Base-by-base conservation (phyloP, 2,113 vertebrate species). In the Trochalopteron elliotii region DNA sequence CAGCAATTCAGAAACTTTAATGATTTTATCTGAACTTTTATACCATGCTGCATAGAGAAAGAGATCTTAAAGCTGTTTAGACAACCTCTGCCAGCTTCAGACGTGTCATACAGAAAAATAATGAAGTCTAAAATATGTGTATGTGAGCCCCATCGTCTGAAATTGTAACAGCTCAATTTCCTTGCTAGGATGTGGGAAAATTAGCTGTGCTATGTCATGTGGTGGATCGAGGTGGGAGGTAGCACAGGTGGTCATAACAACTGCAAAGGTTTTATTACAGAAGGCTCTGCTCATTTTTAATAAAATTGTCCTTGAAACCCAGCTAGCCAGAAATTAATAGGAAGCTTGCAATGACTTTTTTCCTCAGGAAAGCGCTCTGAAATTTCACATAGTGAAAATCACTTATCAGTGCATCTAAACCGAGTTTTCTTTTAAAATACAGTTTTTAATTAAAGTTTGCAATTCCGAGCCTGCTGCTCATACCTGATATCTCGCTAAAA, bases 391-490 rank as follows among this genome's bases (percentile, higher is more conserved):
- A 50, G 92, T 14, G 67, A 95, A 85, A 93, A 92, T 92, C 85
- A 77, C 87, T 93, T 97, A 93, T 94, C 88, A 33, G 40, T 37
- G 65, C 44, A 90, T 94, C 86, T 94, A 85, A 94, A 92, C 61
- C 27, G n/a, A 93, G 60, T 87, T 93, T 95, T 93, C 89, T 87
- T 94, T 94, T 91, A 84, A 96, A 95, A 96, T 96, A 96, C 50
- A 57, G 64, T 83, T 95, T 96, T 94, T 97, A 97, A 97, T 97
- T 96, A 96, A 97, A 94, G 81, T 94, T 91, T 89, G 71, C 61
- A 77, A 68, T 86, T 71, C 91, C 87, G 65, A 95, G 61, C 88
- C 89, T 94, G 86, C 78, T 96, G 92, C 87, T 90, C 65, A 77
- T 35, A 44, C 75, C 95, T 93, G 92, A 93, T 95, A 95, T 82